A percentile compares a stretch with the other conserved stretches of the same genome.
These are phyloP conservation scores for Elaeidobius kamerunicus DNA, from an alignment of 2,888 invertebrate genomes.

Conservation along the genomic window DNA sequence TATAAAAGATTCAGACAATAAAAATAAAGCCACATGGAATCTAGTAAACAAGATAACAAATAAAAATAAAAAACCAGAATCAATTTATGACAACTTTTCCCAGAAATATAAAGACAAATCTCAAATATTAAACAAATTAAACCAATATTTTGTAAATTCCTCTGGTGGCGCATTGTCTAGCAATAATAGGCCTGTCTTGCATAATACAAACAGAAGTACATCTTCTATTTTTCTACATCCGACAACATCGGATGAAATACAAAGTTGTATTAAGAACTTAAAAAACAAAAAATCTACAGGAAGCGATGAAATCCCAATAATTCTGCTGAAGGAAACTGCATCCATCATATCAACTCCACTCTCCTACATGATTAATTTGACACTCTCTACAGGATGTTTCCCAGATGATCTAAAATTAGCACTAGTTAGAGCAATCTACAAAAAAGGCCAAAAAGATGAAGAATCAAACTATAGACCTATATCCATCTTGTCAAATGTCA, in stretches of 20 bases:
- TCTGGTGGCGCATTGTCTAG: background rate
- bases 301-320: background rate
- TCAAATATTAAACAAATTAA: background rate
- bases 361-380: background rate
- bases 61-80: background rate
- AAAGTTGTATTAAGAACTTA: background rate
- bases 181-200: background rate
- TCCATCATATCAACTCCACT: background rate
- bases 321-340: background rate
- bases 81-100: background rate
- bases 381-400: conserved; percentile 1
- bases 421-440: conserved; percentile 2
- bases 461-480: conserved; percentile 1
- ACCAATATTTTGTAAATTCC: background rate
- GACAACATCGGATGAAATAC: background rate
- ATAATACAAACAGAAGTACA: background rate
- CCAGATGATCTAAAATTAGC: conserved; percentile 1
- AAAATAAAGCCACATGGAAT: background rate
- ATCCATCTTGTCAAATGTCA: conserved; percentile 3
- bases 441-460: conserved; percentile 6
- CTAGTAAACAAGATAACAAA: background rate
- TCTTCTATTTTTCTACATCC: background rate
- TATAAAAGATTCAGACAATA: background rate
- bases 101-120: background rate
- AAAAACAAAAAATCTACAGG: background rate